Base-by-base conservation (phyloP, 2,797 vertebrate species). In the Intellagama lesueurii region DNA sequence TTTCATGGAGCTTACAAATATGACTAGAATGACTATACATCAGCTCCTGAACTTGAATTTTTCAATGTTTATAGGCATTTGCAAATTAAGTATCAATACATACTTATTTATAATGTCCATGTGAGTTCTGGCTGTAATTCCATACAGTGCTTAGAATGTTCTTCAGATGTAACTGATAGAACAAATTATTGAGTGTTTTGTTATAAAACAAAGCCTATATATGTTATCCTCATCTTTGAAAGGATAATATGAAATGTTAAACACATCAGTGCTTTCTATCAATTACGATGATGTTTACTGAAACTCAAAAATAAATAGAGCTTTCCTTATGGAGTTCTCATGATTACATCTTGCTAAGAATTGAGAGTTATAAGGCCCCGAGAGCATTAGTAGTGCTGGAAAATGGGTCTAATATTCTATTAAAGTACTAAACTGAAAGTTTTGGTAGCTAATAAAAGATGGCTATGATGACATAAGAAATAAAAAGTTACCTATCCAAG, bases 341-440 rank as follows among this genome's bases (percentile, higher is more conserved):
- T 0, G 0, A 40, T 93, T 92, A 90, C 85, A 9, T 91, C 81
- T 72, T 68, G 82, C 85, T 90, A 60, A 11, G 77, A 89, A 90
- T 0, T 72, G 93, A 19, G 90, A 93, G 93, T 89, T 89, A 88
- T 88, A 24, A 32, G 0, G 90, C 88, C 90, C 81, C 89, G 93
- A 4, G 1, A 2, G 2, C 88, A 90, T 90, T 94, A 94, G 9
- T 7, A 22, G 4, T 72, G 5, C 88, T 94, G 89, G 32, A 49
- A 92, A 87, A 87, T 35, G 28, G 32, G 17, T 73, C 0, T 76
- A 83, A 26, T 89, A 66, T 77, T 44, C 69, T 56, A 11, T 75
- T 66, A 78, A 16, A 17, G 79, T 60, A 72, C 52, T 84, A 60
- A 11, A 83, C 87, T 68, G 88, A 35, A 92, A 89, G 1, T 0